These are phyloP conservation scores for Leucoraja erinaceus DNA, from an alignment of 2,113 vertebrate species.

Conservation along the genomic window DNA sequence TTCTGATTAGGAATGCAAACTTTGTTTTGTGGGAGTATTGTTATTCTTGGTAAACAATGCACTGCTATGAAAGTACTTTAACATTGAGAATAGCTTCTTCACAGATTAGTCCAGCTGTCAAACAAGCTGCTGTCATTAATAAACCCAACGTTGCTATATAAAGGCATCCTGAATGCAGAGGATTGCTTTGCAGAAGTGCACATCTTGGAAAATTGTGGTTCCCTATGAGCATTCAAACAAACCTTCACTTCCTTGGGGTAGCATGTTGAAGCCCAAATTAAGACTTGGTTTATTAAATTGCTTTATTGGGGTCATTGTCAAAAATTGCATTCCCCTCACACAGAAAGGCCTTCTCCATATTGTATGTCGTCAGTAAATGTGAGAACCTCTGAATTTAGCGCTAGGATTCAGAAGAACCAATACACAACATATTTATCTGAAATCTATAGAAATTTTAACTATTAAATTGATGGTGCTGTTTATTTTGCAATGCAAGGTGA, in stretches of 20 bases:
- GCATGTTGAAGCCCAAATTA: background rate
- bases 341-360: background rate
- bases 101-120: background rate
- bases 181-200: background rate
- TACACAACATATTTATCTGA: background rate
- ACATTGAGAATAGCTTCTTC: background rate
- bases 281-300: background rate
- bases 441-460: background rate
- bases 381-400: background rate
- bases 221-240: background rate
- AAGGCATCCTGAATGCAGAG: background rate
- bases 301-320: background rate
- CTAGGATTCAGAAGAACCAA: background rate
- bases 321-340: background rate
- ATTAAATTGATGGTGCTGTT: no score
- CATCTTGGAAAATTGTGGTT: background rate
- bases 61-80: background rate
- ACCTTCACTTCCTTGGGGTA: background rate
- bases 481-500: background rate
- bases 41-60: background rate
- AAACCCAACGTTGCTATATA: background rate
- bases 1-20: background rate
- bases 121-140: background rate
- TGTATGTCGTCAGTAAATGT: background rate
- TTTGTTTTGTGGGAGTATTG: background rate